Base-by-base conservation (phyloP, 2,888 invertebrate species). In the Troides oblongomaculatus region DNA sequence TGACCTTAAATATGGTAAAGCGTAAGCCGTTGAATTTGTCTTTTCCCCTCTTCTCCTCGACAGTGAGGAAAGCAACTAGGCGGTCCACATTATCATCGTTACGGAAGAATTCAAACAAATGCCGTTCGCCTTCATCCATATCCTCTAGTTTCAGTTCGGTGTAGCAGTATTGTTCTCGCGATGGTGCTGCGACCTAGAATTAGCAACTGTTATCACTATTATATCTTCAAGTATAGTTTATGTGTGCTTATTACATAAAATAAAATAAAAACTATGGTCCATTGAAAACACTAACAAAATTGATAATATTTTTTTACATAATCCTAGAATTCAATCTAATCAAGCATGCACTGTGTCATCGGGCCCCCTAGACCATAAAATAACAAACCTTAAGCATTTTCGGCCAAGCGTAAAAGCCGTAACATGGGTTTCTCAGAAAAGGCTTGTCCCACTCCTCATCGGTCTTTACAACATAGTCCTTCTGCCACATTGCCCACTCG, bases 21-120 rank as follows among this genome's bases (percentile, higher is more conserved):
- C 95, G 90, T 62, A 93, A 93, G 1, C 93, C 93, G 77, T 94
- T 95, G 82, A 97, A 97, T 81, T 95, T 95, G 81, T 97, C 97
- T 72, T 94, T 95, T 36, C 96, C 97, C 80, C 97, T 97, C 83
- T 96, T 96, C 79, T 97, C 97, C 81, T 98, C 98, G 63, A 97
- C 90, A 0, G 97, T 95, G 72, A 96, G 93, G 85, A 95, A 97
- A 17, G 93, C 89, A 1, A 97, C 92, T 17, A 98, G 89, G 73
- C 94, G 94, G 30, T 95, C 94, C 0, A 98, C 89, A 81, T 95
- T 96, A 0, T 92, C 90, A 17, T 94, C 86, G 74, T 95, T 89
- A 0, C 80, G 92, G 85, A 98, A 97, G 81, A 96, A 96, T 56
- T 94, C 93, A 74, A 93, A 94, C 14, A 97, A 88, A 68, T 94